These are phyloP conservation scores for Taenioides sp. DNA, from an alignment of 2,797 vertebrate genomes.

Conservation along the genomic window DNA sequence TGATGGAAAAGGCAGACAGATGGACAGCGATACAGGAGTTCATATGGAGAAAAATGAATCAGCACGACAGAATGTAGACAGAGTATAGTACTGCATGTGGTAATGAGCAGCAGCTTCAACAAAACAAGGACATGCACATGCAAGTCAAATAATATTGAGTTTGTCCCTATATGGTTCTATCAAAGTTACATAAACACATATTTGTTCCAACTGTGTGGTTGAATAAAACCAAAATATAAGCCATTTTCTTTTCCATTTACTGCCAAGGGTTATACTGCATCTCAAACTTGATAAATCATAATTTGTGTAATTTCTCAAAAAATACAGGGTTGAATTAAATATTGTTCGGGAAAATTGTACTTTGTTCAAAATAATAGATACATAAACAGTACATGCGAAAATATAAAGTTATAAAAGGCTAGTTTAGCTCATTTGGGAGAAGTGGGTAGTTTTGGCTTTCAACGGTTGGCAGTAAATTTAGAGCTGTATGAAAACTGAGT, in stretches of 20 bases:
- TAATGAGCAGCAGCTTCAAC: constrained; percentile 44
- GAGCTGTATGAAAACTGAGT: constrained; percentile 4
- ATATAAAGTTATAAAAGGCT: neutral
- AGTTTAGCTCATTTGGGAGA: neutral
- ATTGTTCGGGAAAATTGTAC: neutral
- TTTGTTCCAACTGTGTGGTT: constrained; percentile 24
- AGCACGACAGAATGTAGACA: constrained; percentile 12
- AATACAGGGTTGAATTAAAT: neutral
- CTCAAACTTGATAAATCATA: neutral
- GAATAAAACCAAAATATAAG: constrained; percentile 53
- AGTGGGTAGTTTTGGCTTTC: neutral
- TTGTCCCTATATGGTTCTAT: constrained; percentile 29
- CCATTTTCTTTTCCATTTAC: constrained; percentile 65
- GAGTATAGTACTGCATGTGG: constrained; percentile 24
- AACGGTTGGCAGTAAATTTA: constrained; percentile 54
- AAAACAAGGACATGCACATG: constrained; percentile 53
- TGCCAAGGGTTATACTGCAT: constrained; percentile 40
- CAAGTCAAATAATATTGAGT: constrained; percentile 31
- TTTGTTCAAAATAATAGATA: neutral
- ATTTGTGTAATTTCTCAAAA: neutral
- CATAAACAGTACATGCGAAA: neutral
- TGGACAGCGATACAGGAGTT: constrained; percentile 16
- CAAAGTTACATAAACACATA: constrained; percentile 26
- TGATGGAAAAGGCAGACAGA: constrained; percentile 10
- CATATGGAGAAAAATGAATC: constrained; percentile 9